Evolutionary conservation across 2,113 vertebrate genomes (phyloP).

Genomic region (Dinomys branickii): DNA sequence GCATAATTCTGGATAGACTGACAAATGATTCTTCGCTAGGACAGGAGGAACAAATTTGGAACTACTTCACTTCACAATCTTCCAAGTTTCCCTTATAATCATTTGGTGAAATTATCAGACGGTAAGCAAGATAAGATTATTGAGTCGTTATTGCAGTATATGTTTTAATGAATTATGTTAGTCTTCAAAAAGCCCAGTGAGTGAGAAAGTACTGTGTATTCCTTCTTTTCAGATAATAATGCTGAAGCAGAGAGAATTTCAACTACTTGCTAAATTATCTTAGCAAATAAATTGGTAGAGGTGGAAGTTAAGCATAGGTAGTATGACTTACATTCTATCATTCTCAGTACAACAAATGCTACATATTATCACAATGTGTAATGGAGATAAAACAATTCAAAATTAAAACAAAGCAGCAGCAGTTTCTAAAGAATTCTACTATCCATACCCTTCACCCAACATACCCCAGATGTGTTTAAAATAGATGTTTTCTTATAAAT

Average conservation of each 20-base stretch:
- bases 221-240: neutral
- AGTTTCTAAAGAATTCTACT: neutral
- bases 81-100: neutral
- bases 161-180: neutral
- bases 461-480: neutral
- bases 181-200: neutral
- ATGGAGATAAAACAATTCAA: neutral
- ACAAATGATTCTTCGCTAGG: neutral
- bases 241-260: neutral
- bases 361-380: neutral
- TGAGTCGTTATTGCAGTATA: neutral
- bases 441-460: neutral
- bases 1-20: neutral
- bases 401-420: neutral
- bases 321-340: neutral
- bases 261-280: neutral
- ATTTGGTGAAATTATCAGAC: neutral
- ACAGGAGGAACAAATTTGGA: neutral
- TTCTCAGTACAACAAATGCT: neutral
- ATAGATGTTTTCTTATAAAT: conserved; percentile 9
- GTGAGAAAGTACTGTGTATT: neutral
- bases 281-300: neutral
- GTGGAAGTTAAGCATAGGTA: neutral
- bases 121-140: neutral
- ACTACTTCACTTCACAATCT: neutral